Base-by-base conservation (phyloP, 2,888 invertebrate genomes). In the Scaptomyza caliginosa region DNA sequence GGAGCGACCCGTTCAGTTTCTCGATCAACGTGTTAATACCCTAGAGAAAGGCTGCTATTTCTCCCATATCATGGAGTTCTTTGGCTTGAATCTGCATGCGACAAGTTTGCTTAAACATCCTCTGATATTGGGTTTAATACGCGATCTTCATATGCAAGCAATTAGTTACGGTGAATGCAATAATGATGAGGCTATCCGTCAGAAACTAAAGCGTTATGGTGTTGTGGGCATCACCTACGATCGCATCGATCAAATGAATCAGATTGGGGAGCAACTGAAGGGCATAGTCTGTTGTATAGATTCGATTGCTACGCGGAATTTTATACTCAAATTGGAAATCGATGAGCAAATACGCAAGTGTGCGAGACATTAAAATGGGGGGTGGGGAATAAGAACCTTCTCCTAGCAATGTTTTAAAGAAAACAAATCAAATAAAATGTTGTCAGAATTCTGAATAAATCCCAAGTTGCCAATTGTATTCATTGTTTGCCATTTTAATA, bases 1-100 rank as follows among this genome's bases (percentile, higher is more conserved):
- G 0, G 84, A 88, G 0, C 91, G 88, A 63, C 97, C 97, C 90
- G 93, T 95, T 10, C 94, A 94, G 24, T 98, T 97, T 89, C 93
- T 94, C 39, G 98, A 98, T 91, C 94, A 95, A 0, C 89, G 98
- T 23, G 96, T 97, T 71, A 93, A 94, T 77, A 93, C 94, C 0
- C 94, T 97, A 64, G 94, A 94, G 13, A 94, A 94, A 80, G 97
- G 97, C 0, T 94, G 96, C 43, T 94, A 94, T 81, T 95, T 94
- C 89, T 96, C 97, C 0, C 92, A 94, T 26, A 94, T 95, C 85
- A 93, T 95, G 43, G 96, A 96, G 86, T 93, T 98, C 49, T 92
- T 98, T 88, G 98, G 98, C 10, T 94, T 98, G 59, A 96, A 96
- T 63, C 96, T 96, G 16, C 96, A 98, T 89, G 95, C 96, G 0